phyloP scores from a whole-genome alignment of 2,888 invertebrate species.

The Sinotaia quadrata region DNA sequence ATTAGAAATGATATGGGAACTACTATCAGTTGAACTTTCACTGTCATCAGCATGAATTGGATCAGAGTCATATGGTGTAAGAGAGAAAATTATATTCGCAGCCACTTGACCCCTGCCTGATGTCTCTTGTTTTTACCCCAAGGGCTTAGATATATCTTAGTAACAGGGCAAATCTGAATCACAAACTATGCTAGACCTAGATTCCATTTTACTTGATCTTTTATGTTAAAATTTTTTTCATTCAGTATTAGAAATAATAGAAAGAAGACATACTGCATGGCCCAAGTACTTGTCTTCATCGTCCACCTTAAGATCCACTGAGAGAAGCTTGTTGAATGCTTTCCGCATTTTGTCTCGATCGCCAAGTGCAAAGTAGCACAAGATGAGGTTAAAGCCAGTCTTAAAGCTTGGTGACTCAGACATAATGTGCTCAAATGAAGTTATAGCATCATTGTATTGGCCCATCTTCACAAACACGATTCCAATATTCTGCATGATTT shows the following conservation, averaged over 20 bases:
- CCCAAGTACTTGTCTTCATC: conserved; percentile 82
- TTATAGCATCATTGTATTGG: conserved; percentile 95
- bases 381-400: conserved; percentile 89
- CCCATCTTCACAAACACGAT: conserved; percentile 95
- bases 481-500: conserved; percentile 98
- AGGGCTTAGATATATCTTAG: too few relatives aligned
- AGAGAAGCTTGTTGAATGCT: conserved; percentile 90
- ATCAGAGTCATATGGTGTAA: too few relatives aligned
- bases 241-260: not conserved
- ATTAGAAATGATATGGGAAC: too few relatives aligned
- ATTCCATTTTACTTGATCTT: not conserved
- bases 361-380: conserved; percentile 76
- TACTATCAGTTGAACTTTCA: too few relatives aligned
- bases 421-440: conserved; percentile 98
- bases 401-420: conserved; percentile 92
- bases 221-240: not conserved
- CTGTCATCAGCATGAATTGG: too few relatives aligned
- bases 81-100: too few relatives aligned
- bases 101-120: too few relatives aligned
- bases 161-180: not conserved
- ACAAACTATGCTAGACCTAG: too few relatives aligned
- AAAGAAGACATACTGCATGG: conserved; percentile 66
- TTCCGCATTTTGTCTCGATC: conserved; percentile 94
- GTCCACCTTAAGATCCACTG: conserved; percentile 84
- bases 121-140: too few relatives aligned